Evolutionary conservation across 2,113 vertebrate genomes (phyloP).

Genomic region (Diadophis punctatus): DNA sequence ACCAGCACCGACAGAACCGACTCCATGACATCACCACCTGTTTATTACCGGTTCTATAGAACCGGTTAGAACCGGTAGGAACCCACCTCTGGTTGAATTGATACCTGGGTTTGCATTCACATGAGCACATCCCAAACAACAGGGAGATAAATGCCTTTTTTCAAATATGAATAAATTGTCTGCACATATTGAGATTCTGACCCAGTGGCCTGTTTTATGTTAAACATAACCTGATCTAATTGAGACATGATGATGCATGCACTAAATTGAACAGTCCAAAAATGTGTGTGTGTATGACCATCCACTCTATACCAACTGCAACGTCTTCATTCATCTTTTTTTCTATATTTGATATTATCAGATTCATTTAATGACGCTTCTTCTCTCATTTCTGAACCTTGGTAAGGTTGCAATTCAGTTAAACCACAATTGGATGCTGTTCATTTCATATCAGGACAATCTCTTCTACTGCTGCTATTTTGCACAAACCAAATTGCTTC

Average conservation of each 20-base stretch:
- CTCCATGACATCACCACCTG: no score
- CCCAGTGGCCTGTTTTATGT: background rate
- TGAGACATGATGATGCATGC: background rate
- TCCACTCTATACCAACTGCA: background rate
- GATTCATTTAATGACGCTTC: background rate
- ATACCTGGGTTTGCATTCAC: background rate
- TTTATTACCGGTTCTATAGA: no score
- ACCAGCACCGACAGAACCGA: no score
- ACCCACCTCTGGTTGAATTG: background rate
- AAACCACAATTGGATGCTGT: background rate
- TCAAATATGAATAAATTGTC: background rate
- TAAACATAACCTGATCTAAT: background rate
- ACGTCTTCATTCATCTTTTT: background rate
- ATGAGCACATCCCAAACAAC: background rate
- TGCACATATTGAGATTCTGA: background rate
- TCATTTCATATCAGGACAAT: background rate
- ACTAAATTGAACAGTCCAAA: background rate
- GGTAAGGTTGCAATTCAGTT: background rate
- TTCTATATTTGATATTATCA: background rate
- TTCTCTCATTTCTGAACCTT: background rate
- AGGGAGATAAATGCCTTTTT: background rate
- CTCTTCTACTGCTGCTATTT: background rate
- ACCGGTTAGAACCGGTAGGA: no score
- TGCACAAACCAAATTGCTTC: conserved; percentile 8
- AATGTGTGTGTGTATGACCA: background rate